A percentile compares a stretch with the other conserved stretches of the same genome.
Evolutionary conservation across 2,797 vertebrate species (phyloP).

Genomic region (Sciurus vulgaris): DNA sequence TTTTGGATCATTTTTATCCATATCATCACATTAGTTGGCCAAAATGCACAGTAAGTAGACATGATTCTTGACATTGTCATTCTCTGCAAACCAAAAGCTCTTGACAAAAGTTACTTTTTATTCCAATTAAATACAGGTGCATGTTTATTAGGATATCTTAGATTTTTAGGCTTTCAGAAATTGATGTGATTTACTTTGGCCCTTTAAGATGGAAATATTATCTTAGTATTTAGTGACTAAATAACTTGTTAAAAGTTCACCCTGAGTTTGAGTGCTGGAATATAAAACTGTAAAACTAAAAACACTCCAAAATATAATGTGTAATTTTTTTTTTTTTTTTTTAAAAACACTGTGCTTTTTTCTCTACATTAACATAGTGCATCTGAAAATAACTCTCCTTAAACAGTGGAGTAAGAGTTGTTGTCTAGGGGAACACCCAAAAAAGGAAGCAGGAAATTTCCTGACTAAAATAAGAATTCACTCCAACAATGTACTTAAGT

Average conservation of each 20-base stretch:
- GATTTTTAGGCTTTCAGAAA: slow-evolving; percentile 51
- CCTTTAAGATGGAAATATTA: slow-evolving; percentile 6
- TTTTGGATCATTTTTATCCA: not conserved
- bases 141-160: not conserved
- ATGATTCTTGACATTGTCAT: not conserved
- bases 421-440: not conserved
- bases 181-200: slow-evolving; percentile 59
- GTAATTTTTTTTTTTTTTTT: not conserved
- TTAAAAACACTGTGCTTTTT: slow-evolving; percentile 25
- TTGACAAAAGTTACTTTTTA: not conserved
- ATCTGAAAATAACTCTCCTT: not conserved
- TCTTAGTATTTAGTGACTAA: slow-evolving; percentile 17
- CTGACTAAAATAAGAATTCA: slow-evolving; percentile 31
- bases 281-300: slow-evolving; percentile 47
- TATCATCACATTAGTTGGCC: not conserved
- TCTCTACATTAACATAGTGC: not conserved
- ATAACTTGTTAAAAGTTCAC: slow-evolving; percentile 56
- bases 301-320: not conserved
- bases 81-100: slow-evolving; percentile 48
- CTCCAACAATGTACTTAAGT: slow-evolving; percentile 44
- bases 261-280: slow-evolving; percentile 76
- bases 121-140: not conserved
- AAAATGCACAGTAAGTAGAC: not conserved
- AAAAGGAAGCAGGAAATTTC: slow-evolving; percentile 5
- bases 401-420: not conserved